Evolutionary conservation across 2,888 invertebrate genomes (phyloP).

Genomic region (Cybosia mesomella): DNA sequence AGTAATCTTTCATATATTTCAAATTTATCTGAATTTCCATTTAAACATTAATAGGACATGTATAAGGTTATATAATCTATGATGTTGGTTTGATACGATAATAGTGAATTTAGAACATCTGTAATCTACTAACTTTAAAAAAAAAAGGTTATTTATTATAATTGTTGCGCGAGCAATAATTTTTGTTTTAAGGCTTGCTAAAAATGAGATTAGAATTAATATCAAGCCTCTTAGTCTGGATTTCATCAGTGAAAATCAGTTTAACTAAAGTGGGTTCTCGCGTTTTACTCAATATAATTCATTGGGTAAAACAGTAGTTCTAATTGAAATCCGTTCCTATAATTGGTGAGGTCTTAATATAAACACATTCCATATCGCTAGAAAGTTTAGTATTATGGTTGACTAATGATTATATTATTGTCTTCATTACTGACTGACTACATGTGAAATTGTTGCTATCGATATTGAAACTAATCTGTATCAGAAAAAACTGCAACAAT

Average conservation of each 20-base stretch:
- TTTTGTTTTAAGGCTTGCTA: constrained; percentile 27
- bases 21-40: neutral
- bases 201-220: constrained; percentile 26
- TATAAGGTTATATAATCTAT: neutral
- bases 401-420: too few species aligned
- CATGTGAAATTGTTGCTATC: too few species aligned
- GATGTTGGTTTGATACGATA: constrained; percentile 17
- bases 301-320: neutral
- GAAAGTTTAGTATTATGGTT: too few species aligned
- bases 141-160: constrained; percentile 23
- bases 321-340: neutral
- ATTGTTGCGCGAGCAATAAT: constrained; percentile 38
- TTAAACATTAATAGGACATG: neutral
- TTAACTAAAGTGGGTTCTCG: too few species aligned
- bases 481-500: too few species aligned
- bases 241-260: too few species aligned
- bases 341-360: too few species aligned
- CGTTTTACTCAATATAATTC: too few species aligned
- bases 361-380: neutral
- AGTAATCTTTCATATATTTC: too few species aligned
- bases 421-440: too few species aligned
- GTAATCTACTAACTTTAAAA: constrained; percentile 21
- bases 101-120: constrained; percentile 32
- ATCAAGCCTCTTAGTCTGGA: too few species aligned
- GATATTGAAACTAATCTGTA: too few species aligned